phyloP scores from a whole-genome alignment of 2,113 vertebrate genomes.

The Chamaetylas fuelleborni region DNA sequence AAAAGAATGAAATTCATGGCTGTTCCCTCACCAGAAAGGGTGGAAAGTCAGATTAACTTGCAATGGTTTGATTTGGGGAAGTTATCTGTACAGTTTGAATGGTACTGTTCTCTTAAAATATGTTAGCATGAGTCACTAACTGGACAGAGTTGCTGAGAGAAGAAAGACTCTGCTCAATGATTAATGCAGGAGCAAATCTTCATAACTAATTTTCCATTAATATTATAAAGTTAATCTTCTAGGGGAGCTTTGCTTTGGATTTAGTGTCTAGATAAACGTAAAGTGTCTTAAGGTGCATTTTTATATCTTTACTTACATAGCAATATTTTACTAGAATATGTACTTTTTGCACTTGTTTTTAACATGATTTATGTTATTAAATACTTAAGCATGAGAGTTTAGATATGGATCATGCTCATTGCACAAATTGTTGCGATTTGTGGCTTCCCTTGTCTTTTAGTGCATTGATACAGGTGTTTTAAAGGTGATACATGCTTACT shows the following conservation, averaged over 20 bases:
- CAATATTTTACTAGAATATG: neutral
- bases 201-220: neutral
- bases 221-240: neutral
- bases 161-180: neutral
- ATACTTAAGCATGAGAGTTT: neutral
- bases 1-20: neutral
- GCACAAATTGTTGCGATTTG: neutral
- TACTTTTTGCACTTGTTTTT: neutral
- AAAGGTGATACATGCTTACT: neutral
- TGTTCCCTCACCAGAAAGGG: neutral
- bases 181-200: neutral
- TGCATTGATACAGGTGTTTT: neutral
- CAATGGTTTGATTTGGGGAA: neutral
- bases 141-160: neutral
- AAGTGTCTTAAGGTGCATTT: neutral
- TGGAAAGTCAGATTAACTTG: neutral
- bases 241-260: neutral
- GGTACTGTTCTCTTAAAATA: neutral
- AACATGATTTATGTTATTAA: neutral
- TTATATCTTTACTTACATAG: neutral
- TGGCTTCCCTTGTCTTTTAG: neutral
- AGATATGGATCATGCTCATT: neutral
- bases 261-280: neutral
- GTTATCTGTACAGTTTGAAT: neutral
- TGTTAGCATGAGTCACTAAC: accelerated